Evolutionary conservation across 2,888 invertebrate genomes (phyloP), one percentile per base, ranked within the genome.

Genomic region (Athrips mouffetella): DNA sequence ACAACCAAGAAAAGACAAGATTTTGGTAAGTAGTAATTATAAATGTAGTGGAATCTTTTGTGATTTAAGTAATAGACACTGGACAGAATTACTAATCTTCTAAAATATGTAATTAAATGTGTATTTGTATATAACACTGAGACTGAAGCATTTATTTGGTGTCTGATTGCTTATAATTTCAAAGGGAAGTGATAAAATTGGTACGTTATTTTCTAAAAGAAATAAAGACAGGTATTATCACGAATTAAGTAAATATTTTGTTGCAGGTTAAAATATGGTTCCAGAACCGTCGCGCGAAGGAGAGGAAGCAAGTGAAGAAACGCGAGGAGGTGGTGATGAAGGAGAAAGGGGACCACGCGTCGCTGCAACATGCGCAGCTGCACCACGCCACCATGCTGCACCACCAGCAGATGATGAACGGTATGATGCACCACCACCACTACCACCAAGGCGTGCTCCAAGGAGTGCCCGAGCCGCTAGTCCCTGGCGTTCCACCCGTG

Each of bases 211-310:
- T 7, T 35, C 16, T 16, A 20, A 35, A 35, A 20, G 18, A 35
- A 15, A 20, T 16, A 20, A 20, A 8, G 25, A 27, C 11, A n/a
- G 25, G 11, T 13, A 41, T 29, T 29, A n/a, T n/a, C n/a, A n/a
- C n/a, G 10, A 29, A 41, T 44, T 15, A 42, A 11, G n/a, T 37
- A 4, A n/a, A 20, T 11, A 20, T 8, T 48, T 54, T 56, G 48
- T 51, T 54, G 0, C 67, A 88, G 92, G 93, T 93, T 45, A 93
- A 94, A 80, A 94, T 94, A 52, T 94, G 94, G 94, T 97, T 97
- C 75, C 96, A 97, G 90, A 98, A 98, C 77, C 91, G 97, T 11
- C 91, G 98, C 33, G 98, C 98, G 46, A 98, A 98, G 83, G 97
- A 98, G 69, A 91, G 98, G 8, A 97, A 97, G 78, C 94, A 95